Conservation (phyloP, 35 echinoderm and acorn worm species). For the Chiridota heheva region DNA sequence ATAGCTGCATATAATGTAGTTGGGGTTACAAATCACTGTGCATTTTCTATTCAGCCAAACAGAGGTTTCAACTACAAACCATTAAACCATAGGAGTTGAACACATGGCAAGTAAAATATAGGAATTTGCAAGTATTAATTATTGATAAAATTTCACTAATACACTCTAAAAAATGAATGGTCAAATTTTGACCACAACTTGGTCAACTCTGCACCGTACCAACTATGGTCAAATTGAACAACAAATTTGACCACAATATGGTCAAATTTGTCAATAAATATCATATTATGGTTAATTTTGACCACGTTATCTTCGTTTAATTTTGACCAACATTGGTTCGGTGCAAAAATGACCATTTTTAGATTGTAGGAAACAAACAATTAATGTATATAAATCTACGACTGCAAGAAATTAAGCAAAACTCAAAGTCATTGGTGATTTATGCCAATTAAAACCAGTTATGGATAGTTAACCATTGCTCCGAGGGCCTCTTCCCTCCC, state of each 20-base stretch:
- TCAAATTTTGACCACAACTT: no score
- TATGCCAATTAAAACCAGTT: conserved; percentile 32
- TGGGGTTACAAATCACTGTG: conserved; percentile 34
- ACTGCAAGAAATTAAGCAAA: conserved; percentile 12
- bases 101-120: conserved; percentile 18
- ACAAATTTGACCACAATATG: no score
- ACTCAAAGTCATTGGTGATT: conserved; percentile 24
- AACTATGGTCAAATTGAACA: no score
- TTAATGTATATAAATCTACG: conserved; percentile 9
- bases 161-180: no score
- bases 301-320: no score
- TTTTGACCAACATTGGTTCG: no score
- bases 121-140: conserved; percentile 28
- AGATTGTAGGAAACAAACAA: conserved; percentile 53
- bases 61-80: conserved; percentile 16
- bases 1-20: conserved; percentile 49
- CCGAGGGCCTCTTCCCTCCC: no score
- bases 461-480: conserved; percentile 32
- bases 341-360: no score
- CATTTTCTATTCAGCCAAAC: conserved; percentile 35
- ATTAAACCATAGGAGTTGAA: conserved; percentile 9
- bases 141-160: conserved; percentile 44
- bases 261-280: no score
- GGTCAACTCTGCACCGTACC: no score
- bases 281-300: no score